phyloP scores from a whole-genome alignment of 2,113 vertebrate species.

The Psittacus erithacus region DNA sequence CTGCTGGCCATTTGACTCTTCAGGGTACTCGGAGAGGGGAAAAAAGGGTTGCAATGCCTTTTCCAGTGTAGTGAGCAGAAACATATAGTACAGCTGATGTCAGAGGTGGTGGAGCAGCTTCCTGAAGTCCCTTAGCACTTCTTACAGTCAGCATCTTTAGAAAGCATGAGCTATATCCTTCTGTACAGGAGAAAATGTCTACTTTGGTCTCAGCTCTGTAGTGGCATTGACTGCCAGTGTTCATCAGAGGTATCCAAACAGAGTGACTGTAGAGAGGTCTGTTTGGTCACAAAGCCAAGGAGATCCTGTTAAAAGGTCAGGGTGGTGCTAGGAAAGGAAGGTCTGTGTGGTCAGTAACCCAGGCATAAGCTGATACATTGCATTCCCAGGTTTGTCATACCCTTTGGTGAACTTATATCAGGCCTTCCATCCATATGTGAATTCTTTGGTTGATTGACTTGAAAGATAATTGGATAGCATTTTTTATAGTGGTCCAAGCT shows the following conservation, averaged over 20 bases:
- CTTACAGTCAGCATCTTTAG: not conserved
- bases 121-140: not conserved
- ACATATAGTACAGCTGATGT: not conserved
- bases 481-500: not conserved
- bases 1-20: not conserved
- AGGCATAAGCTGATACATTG: not conserved
- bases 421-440: not conserved
- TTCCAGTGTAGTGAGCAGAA: not conserved
- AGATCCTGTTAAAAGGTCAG: not conserved
- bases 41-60: not conserved
- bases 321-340: not conserved
- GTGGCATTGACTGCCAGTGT: not conserved
- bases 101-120: not conserved
- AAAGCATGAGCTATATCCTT: not conserved
- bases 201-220: not conserved
- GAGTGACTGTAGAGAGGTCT: not conserved
- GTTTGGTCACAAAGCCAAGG: not conserved
- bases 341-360: not conserved
- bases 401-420: not conserved
- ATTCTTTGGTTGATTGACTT: not conserved
- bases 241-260: not conserved
- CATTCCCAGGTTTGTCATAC: not conserved
- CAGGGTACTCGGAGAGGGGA: not conserved
- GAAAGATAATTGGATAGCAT: not conserved
- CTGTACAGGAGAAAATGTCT: not conserved